Evolutionary conservation across 1,140 invertebrate genomes (phyloP).

Genomic region (Bombus difficillimus): DNA sequence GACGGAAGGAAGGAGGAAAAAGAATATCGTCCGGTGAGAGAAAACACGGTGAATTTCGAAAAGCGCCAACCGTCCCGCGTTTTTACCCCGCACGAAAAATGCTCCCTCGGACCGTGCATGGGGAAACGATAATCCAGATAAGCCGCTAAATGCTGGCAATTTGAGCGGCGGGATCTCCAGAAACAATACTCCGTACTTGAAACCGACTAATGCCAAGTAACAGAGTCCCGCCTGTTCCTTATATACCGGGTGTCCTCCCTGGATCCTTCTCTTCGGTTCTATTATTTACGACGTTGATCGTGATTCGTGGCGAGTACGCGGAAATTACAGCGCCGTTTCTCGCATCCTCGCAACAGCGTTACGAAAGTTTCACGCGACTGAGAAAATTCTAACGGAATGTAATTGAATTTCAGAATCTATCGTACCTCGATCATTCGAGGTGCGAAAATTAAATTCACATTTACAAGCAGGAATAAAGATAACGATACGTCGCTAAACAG

Average conservation of each 20-base stretch:
- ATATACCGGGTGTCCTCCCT: conserved; percentile 15
- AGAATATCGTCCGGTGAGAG: background rate
- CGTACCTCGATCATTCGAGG: no score
- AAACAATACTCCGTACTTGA: conserved; percentile 71
- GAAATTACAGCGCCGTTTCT: no score
- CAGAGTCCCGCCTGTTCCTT: conserved; percentile 10
- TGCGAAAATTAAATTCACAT: no score
- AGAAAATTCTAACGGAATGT: no score
- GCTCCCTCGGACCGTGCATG: conserved; percentile 6
- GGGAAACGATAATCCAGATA: conserved; percentile 69
- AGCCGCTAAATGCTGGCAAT: conserved; percentile 73
- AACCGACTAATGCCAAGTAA: conserved; percentile 42
- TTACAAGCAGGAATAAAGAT: background rate
- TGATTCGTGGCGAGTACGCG: background rate
- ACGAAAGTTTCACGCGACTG: no score
- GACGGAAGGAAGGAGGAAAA: background rate
- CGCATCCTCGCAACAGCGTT: no score
- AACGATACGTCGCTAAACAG: background rate
- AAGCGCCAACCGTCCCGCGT: conserved; percentile 24
- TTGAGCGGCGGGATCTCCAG: conserved; percentile 65
- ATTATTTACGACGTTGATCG: background rate
- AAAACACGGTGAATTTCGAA: conserved; percentile 29
- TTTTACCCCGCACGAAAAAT: conserved; percentile 31
- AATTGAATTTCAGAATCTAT: no score
- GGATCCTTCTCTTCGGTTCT: background rate